Evolutionary conservation across 2,113 vertebrate species (phyloP).

Genomic region (Ellobius talpinus): DNA sequence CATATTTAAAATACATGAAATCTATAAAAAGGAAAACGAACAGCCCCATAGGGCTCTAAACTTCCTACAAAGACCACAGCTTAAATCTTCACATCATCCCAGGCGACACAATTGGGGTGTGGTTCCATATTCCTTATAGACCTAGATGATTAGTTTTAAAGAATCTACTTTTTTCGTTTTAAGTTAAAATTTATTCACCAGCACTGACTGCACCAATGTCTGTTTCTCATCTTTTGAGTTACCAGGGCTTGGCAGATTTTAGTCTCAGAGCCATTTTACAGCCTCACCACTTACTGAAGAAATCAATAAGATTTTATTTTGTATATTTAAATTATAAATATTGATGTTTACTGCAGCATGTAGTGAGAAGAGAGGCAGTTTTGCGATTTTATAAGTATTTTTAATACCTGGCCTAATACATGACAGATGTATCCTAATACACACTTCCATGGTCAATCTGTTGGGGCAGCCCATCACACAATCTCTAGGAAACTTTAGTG

Average conservation of each 20-base stretch:
- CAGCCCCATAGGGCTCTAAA: background rate
- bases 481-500: background rate
- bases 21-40: background rate
- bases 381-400: constrained; percentile 40
- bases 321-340: background rate
- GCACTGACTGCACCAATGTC: background rate
- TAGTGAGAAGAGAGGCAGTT: background rate
- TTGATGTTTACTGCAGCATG: background rate
- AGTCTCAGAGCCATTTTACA: background rate
- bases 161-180: constrained; percentile 37
- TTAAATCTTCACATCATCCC: background rate
- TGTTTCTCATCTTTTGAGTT: background rate
- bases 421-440: background rate
- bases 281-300: constrained; percentile 11
- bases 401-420: constrained; percentile 24
- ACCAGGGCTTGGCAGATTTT: background rate
- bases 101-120: background rate
- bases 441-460: background rate
- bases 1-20: background rate
- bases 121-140: background rate
- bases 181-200: background rate
- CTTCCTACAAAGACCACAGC: background rate
- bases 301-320: background rate
- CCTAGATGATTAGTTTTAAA: background rate
- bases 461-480: background rate